phyloP scores from a whole-genome alignment of 2,888 invertebrate species.

The Sarcophaga subvicina region DNA sequence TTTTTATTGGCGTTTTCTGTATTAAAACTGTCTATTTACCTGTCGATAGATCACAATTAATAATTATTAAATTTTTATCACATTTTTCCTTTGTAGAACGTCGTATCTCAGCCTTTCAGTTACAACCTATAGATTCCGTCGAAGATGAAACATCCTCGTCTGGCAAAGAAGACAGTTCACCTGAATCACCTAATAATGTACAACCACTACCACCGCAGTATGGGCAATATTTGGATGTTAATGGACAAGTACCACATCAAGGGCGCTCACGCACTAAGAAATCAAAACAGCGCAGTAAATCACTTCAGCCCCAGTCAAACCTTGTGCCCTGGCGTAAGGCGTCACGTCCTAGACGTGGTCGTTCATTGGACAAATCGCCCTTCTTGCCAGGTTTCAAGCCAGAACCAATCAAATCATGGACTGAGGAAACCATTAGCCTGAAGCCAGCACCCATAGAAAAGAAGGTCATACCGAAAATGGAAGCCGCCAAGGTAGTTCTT shows the following conservation, averaged over 20 bases:
- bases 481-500: slow-evolving; percentile 82
- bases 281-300: slow-evolving; percentile 79
- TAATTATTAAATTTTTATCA: not conserved
- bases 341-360: slow-evolving; percentile 79
- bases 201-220: slow-evolving; percentile 74
- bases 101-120: slow-evolving; percentile 80
- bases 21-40: no score
- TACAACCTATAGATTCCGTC: slow-evolving; percentile 79
- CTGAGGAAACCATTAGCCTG: slow-evolving; percentile 85
- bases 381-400: slow-evolving; percentile 80
- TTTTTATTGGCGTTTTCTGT: no score
- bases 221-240: slow-evolving; percentile 76
- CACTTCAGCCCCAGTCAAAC: slow-evolving; percentile 79
- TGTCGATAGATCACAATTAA: no score
- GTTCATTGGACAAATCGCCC: slow-evolving; percentile 82
- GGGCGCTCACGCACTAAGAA: slow-evolving; percentile 79
- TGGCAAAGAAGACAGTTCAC: slow-evolving; percentile 80
- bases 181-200: slow-evolving; percentile 76
- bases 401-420: slow-evolving; percentile 84
- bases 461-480: slow-evolving; percentile 83
- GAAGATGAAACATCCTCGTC: slow-evolving; percentile 81
- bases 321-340: slow-evolving; percentile 81
- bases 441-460: slow-evolving; percentile 84
- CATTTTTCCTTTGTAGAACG: slow-evolving; percentile 76
- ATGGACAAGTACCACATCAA: slow-evolving; percentile 77